Evolutionary conservation across 2,888 invertebrate genomes (phyloP).

Genomic region (Campaea margaritaria): DNA sequence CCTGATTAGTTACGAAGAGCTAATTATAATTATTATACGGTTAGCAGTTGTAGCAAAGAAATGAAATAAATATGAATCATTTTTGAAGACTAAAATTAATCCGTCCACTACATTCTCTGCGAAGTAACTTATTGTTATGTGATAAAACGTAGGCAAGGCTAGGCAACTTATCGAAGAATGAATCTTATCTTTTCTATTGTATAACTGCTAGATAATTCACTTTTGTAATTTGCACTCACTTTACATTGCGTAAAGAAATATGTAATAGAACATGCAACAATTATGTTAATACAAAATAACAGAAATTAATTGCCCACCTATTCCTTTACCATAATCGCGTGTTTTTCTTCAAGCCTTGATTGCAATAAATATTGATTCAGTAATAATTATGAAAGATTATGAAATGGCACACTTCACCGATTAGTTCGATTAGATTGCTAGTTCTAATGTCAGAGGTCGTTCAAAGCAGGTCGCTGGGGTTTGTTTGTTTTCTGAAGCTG

Average conservation of each 20-base stretch:
- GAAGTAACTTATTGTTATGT: too few relatives aligned
- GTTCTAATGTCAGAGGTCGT: constrained; percentile 21
- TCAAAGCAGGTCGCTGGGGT: background rate
- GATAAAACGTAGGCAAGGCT: background rate
- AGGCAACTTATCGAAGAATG: constrained; percentile 7
- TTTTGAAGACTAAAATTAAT: too few relatives aligned
- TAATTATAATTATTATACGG: too few relatives aligned
- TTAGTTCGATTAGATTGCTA: constrained; percentile 32
- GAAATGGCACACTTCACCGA: constrained; percentile 43
- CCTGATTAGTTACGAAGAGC: too few relatives aligned
- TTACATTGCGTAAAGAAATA: constrained; percentile 8
- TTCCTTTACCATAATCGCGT: constrained; percentile 29
- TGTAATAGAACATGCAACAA: constrained; percentile 12
- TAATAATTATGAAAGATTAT: constrained; percentile 41
- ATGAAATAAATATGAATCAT: too few relatives aligned
- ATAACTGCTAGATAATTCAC: constrained; percentile 8
- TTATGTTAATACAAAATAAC: constrained; percentile 2
- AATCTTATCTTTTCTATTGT: constrained; percentile 20
- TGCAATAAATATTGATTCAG: constrained; percentile 33
- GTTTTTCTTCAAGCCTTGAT: constrained; percentile 26
- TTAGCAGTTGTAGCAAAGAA: too few relatives aligned
- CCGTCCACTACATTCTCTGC: too few relatives aligned
- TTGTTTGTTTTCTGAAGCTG: constrained; percentile 3
- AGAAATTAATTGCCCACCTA: constrained; percentile 2
- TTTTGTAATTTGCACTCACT: constrained; percentile 12